A percentile compares a stretch with the other conserved stretches of the same genome.
These are phyloP conservation scores for Caprella mutica DNA, from an alignment of 2,888 invertebrate genomes.

Conservation along the genomic window DNA sequence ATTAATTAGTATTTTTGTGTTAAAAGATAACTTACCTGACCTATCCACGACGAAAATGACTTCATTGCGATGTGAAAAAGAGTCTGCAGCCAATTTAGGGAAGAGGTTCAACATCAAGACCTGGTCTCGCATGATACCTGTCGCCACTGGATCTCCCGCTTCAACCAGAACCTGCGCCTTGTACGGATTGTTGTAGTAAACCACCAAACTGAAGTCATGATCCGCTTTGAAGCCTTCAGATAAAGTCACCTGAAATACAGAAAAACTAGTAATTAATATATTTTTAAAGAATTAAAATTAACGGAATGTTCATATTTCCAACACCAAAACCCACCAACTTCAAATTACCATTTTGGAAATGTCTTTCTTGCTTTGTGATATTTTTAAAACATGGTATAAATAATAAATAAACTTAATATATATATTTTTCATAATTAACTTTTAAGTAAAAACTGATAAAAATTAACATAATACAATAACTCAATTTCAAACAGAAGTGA, in stretches of 20 bases:
- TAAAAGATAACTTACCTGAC: slow-evolving; percentile 21
- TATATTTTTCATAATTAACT: too few relatives aligned
- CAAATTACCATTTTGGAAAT: too few relatives aligned
- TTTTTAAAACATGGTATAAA: too few relatives aligned
- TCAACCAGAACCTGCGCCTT: slow-evolving; percentile 17
- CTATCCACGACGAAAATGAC: slow-evolving; percentile 26
- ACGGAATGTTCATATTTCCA: too few relatives aligned
- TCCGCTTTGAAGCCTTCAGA: slow-evolving; percentile 18
- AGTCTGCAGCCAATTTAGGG: slow-evolving; percentile 14
- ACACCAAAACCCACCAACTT: not conserved
- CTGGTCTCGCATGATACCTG: slow-evolving; percentile 24
- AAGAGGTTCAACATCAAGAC: slow-evolving; percentile 27
- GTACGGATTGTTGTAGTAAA: slow-evolving; percentile 24
- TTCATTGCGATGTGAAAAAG: slow-evolving; percentile 21
- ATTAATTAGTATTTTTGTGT: not conserved
- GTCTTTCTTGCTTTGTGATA: too few relatives aligned
- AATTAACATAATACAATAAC: not conserved
- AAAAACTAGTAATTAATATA: too few relatives aligned
- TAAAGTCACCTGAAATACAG: slow-evolving; percentile 14
- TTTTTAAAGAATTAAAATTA: too few relatives aligned
- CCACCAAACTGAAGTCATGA: slow-evolving; percentile 23
- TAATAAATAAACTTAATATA: too few relatives aligned
- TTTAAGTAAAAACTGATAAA: not conserved
- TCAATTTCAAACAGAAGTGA: too few relatives aligned
- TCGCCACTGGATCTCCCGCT: slow-evolving; percentile 16